Conservation (phyloP, 1,140 invertebrate species). For the Chelonus insularis region DNA sequence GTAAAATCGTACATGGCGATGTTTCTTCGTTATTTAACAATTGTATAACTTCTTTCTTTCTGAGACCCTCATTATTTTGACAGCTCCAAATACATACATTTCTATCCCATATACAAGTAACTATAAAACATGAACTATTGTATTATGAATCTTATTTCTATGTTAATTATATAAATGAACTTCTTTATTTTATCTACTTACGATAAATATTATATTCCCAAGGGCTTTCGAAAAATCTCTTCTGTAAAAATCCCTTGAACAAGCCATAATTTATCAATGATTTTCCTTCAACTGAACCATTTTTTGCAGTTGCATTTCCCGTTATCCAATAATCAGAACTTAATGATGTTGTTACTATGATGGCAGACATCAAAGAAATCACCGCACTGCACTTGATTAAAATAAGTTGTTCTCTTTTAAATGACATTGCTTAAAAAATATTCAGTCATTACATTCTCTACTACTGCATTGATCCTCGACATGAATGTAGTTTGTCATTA, state of each 20-base stretch:
- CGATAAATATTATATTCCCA: conserved; percentile 32
- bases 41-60: conserved; percentile 21
- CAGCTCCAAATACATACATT: conserved; percentile 34
- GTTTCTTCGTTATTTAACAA: conserved; percentile 24
- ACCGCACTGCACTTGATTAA: conserved; percentile 29
- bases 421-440: too few relatives aligned
- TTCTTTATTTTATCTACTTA: conserved; percentile 12
- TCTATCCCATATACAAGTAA: conserved; percentile 27
- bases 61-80: neutral
- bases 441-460: too few relatives aligned
- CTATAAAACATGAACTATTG: conserved; percentile 28
- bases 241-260: conserved; percentile 32
- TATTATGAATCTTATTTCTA: conserved; percentile 25
- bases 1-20: conserved; percentile 24
- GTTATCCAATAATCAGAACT: conserved; percentile 34
- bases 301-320: conserved; percentile 29
- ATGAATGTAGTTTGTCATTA: too few relatives aligned
- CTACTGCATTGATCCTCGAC: too few relatives aligned
- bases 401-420: conserved; percentile 32
- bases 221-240: conserved; percentile 29
- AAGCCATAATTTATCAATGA: conserved; percentile 38
- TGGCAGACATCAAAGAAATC: conserved; percentile 35
- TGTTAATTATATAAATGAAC: conserved; percentile 20
- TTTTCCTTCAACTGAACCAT: conserved; percentile 30
- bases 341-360: conserved; percentile 34